Evolutionary conservation across 2,888 invertebrate genomes (phyloP), one percentile per base, ranked within the genome.

Genomic region (Oxyteleia sp.): DNA sequence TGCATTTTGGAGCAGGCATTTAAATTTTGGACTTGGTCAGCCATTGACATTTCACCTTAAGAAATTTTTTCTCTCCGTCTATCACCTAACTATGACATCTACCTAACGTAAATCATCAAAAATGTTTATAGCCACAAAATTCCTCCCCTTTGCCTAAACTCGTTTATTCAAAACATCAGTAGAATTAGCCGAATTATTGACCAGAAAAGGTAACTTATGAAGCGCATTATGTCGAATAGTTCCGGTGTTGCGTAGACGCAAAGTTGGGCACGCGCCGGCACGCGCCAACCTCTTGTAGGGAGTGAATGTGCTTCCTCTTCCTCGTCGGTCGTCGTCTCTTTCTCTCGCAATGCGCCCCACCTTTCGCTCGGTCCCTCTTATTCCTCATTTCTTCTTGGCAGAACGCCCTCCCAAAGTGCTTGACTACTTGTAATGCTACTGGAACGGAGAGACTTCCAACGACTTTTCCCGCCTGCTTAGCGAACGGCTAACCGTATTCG

Each of bases 211-310:
- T 57, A 26, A 51, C 13, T 75, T 63, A 49, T 68, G 53, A 61
- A 49, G 69, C 41, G 41, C 68, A 49, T 79, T 68, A 78, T 71
- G 43, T 68, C 2, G 69, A 80, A 84, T 84, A 84, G 80, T 84
- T 72, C 59, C 71, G 69, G 63, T 61, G 53, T 69, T 57, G 79
- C 71, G 63, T 64, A 76, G 75, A 75, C 66, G 38, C 80, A 72
- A 80, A 75, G 80, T 76, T 66, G 66, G 82, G 81, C 85, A 84
- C 85, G 85, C 81, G 85, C 83, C 85, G 85, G 85, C 85, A 84
- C 85, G 85, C 79, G 85, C 85, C 83, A 76, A 69, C 49, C 63
- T 63, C 69, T 74, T 43, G 32, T 66, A 59, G 68, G 69, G 69
- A 79, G 79, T 75, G 75, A 78, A 74, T 78, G 79, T 29, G 66